Percentiles rank a stretch among this genome's conserved stretches.
Conservation (phyloP, 2,797 vertebrate species). For the Karalla daura region DNA sequence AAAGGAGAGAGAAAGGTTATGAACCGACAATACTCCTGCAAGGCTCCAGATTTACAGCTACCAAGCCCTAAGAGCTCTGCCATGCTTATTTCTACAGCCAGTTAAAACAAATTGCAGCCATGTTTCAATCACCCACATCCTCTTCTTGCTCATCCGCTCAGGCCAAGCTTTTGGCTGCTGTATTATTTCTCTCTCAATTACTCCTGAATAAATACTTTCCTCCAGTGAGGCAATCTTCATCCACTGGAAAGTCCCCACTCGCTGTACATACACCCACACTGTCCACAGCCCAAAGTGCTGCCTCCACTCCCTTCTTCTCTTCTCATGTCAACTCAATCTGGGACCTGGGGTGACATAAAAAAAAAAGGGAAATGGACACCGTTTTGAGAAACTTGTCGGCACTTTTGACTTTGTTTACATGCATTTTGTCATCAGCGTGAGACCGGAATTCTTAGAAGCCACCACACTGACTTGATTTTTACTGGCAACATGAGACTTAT, state of each 20-base stretch:
- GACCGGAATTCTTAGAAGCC: constrained; percentile 5
- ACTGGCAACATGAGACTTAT: not conserved
- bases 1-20: constrained; percentile 72
- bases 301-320: constrained; percentile 24
- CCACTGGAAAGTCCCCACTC: constrained; percentile 67
- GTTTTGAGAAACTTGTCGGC: constrained; percentile 34
- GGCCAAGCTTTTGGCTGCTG: constrained; percentile 57
- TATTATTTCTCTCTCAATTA: constrained; percentile 79
- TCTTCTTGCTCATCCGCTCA: constrained; percentile 72
- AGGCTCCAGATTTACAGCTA: constrained; percentile 81
- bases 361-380: constrained; percentile 24
- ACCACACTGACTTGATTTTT: not conserved
- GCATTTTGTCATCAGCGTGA: constrained; percentile 23
- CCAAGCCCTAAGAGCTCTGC: constrained; percentile 72
- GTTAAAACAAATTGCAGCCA: constrained; percentile 84
- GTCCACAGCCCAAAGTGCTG: constrained; percentile 17
- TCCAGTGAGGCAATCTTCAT: constrained; percentile 67
- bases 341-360: constrained; percentile 8
- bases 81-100: constrained; percentile 84
- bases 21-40: constrained; percentile 74
- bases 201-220: constrained; percentile 80
- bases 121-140: constrained; percentile 80
- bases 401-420: constrained; percentile 37
- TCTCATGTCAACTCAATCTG: constrained; percentile 28
- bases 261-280: constrained; percentile 39